Evolutionary conservation across 64 coral and sea anemone species (phyloP).

Genomic region (Trachythela sp.): DNA sequence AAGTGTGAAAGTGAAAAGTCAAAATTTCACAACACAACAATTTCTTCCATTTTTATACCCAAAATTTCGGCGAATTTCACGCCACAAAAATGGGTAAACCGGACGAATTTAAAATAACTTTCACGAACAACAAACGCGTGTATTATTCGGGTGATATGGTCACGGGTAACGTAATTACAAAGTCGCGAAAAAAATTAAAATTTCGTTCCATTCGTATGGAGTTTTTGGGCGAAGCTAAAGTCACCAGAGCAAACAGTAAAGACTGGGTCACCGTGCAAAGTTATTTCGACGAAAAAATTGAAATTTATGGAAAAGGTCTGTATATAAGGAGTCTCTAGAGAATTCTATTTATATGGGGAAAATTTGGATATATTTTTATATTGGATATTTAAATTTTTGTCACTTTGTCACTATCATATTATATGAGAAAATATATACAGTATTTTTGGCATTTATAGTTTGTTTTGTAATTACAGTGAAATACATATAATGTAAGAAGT

Average conservation of each 20-base stretch:
- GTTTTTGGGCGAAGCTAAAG: constrained; percentile 2
- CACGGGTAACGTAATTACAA: not conserved
- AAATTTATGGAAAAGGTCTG: constrained; percentile 7
- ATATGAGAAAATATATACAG: too few species aligned
- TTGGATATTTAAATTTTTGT: too few species aligned
- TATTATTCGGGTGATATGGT: constrained; percentile 12
- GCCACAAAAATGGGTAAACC: not conserved
- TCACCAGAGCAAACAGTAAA: not conserved
- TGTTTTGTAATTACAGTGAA: too few species aligned
- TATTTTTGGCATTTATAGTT: too few species aligned
- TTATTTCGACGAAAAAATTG: constrained; percentile 2
- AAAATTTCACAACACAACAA: not conserved
- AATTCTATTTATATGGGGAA: not conserved
- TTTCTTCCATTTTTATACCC: not conserved
- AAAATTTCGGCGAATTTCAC: not conserved
- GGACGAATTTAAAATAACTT: not conserved
- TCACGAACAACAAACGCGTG: not conserved
- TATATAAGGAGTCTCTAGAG: not conserved
- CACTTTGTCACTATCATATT: too few species aligned
- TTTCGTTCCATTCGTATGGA: not conserved
- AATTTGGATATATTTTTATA: too few species aligned
- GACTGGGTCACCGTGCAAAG: not conserved
- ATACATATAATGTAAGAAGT: too few species aligned
- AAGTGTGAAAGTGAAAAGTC: too few species aligned
- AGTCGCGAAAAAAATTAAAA: constrained; percentile 6